Conservation (phyloP, 1,140 invertebrate species). For the Aphelenchoides fujianensis region DNA sequence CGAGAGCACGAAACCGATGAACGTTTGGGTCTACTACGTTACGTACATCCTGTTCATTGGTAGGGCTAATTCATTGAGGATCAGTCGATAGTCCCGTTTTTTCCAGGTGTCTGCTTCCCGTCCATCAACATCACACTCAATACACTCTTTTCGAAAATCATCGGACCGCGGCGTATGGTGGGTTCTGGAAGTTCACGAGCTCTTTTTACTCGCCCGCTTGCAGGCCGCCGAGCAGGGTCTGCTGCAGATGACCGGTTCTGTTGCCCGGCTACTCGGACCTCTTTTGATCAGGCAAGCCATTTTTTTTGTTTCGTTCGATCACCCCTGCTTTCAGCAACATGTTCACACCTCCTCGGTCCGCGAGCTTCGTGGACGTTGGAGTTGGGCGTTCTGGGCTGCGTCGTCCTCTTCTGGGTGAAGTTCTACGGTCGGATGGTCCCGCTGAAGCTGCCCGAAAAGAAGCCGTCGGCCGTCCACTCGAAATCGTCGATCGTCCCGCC, state of each 20-base stretch:
- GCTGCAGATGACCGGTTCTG: conserved; percentile 26
- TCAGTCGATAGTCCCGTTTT: too few relatives aligned
- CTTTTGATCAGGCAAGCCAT: neutral
- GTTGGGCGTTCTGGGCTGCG: neutral
- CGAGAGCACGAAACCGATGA: conserved; percentile 8
- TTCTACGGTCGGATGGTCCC: neutral
- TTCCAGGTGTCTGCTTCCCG: conserved; percentile 24
- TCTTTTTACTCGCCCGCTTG: neutral
- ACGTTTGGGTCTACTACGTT: conserved; percentile 28
- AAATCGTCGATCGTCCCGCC: neutral
- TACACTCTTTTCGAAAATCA: conserved; percentile 32
- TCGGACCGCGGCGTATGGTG: conserved; percentile 28
- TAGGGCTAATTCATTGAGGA: neutral
- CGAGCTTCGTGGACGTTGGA: neutral
- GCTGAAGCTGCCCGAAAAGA: neutral
- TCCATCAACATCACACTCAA: conserved; percentile 39
- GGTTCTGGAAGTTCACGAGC: neutral
- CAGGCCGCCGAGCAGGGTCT: conserved; percentile 32
- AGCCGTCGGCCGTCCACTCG: neutral
- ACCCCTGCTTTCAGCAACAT: too few relatives aligned
- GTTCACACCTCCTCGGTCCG: neutral
- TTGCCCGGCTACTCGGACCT: conserved; percentile 24
- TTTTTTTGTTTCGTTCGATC: neutral
- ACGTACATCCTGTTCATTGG: conserved; percentile 37
- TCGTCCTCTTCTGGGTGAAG: neutral